Base-by-base conservation (phyloP, 2,797 vertebrate species). In the Meriones psammophilus region DNA sequence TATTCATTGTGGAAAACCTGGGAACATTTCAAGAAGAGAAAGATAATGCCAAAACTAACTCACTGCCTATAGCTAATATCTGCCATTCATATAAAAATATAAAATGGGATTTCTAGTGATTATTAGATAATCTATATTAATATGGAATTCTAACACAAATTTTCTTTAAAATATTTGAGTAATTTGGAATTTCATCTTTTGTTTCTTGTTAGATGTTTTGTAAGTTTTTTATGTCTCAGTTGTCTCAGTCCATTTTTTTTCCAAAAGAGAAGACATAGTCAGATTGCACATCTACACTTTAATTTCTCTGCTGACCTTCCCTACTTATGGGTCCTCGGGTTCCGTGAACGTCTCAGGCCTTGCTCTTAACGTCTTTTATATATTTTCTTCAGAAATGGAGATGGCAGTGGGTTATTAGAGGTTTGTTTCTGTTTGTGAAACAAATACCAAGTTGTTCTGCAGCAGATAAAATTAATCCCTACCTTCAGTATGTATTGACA, bases 81-180 rank as follows among this genome's bases (percentile, higher is more conserved):
- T 87, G 26, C 83, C 93, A n/a, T 76, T 88, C 77, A 81, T 88
- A 42, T 42, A 42, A 42, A 42, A 42, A 42, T 42, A 88, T 12
- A 74, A 73, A 94, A 60, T 66, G 30, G 30, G 3, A 58, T 73
- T 96, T 93, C 56, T 1, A 73, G 39, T 81, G 76, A 54, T 71
- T 62, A 79, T 60, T 73, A 69, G 50, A 39, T 80, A 77, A 6
- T 77, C 68, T 95, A 73, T 93, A 89, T 88, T 24, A 76, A 50
- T 88, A 6, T 92, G 9, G 10, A 76, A 84, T 79, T 91, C 69
- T 91, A 8, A 42, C 20, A 18, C 89, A 81, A n/a, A 68, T 89
- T 93, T 92, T 74, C 20, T 92, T 87, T 10, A 68, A 86, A 88
- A 30, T 84, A 93, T 78, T 58, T 88, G 71, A 90, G 71, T 24